These are phyloP conservation scores for Gracilinanus agilis DNA, from an alignment of 2,113 vertebrate species.

Conservation along the genomic window DNA sequence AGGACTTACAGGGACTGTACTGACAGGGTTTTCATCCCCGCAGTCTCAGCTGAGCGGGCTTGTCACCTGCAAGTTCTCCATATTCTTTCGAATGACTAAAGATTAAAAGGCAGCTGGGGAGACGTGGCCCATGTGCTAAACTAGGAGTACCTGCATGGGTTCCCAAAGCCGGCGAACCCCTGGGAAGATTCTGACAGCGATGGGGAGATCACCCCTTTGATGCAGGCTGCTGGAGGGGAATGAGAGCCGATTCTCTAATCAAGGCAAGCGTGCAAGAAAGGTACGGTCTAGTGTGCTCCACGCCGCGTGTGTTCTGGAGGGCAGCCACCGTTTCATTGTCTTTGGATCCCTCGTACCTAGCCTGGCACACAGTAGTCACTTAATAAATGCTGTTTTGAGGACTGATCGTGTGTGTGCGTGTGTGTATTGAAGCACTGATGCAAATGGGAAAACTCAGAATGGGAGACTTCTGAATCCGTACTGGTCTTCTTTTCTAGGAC, in stretches of 20 bases:
- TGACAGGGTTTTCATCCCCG: slow-evolving; percentile 85
- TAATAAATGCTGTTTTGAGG: not conserved
- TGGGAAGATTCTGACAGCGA: slow-evolving; percentile 69
- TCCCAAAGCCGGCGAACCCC: slow-evolving; percentile 79
- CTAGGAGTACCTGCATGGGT: slow-evolving; percentile 74
- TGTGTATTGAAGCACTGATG: too few relatives aligned
- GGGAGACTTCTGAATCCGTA: slow-evolving; percentile 29
- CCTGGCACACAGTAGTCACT: not conserved
- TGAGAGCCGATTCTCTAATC: slow-evolving; percentile 72
- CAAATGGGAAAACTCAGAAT: not conserved
- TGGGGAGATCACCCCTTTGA: slow-evolving; percentile 83
- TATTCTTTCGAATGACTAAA: slow-evolving; percentile 87
- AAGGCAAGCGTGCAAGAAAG: slow-evolving; percentile 66
- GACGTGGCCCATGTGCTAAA: slow-evolving; percentile 77
- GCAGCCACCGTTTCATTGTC: not conserved
- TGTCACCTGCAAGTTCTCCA: slow-evolving; percentile 85
- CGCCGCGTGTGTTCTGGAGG: slow-evolving; percentile 8
- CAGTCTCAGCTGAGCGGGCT: slow-evolving; percentile 80
- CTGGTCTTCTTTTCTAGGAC: not conserved
- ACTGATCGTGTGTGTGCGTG: accelerated
- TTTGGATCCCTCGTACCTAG: not conserved
- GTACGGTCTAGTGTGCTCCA: slow-evolving; percentile 70
- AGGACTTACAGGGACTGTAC: slow-evolving; percentile 85
- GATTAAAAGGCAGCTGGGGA: slow-evolving; percentile 87
- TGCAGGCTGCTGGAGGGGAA: slow-evolving; percentile 71